Percentiles rank a stretch among this genome's conserved stretches.
Evolutionary conservation across 2,113 vertebrate species (phyloP).

Genomic region (Sminthopsis crassicaudata): DNA sequence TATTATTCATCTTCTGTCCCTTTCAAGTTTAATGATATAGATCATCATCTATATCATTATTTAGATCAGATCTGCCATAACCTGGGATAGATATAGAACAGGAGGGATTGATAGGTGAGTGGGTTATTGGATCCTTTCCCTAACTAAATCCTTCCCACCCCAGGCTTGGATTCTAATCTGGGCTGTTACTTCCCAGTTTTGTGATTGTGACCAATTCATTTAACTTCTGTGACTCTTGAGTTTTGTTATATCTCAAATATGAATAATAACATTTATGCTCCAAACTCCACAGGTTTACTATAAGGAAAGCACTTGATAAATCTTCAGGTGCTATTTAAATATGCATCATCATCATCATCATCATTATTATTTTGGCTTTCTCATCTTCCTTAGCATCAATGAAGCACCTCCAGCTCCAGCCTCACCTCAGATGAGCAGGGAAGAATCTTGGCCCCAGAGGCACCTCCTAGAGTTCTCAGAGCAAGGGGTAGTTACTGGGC

Average conservation of each 20-base stretch:
- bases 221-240: neutral
- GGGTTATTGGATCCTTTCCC: neutral
- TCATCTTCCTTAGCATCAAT: slow-evolving; percentile 84
- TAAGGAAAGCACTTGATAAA: neutral
- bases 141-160: neutral
- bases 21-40: neutral
- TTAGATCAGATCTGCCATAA: too few relatives aligned
- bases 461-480: slow-evolving; percentile 86
- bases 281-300: neutral
- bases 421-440: slow-evolving; percentile 71
- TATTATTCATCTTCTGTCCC: neutral
- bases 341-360: neutral
- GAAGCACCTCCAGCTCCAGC: slow-evolving; percentile 81
- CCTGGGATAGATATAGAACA: neutral
- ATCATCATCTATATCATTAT: too few relatives aligned
- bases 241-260: neutral
- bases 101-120: neutral
- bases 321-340: neutral
- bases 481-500: neutral
- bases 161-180: neutral
- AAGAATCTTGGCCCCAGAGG: slow-evolving; percentile 78
- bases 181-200: neutral
- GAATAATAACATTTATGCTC: neutral
- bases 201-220: neutral
- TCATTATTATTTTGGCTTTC: neutral